Base-by-base conservation (phyloP, 92 coral and sea anemone genomes). In the Siderastrea siderea region DNA sequence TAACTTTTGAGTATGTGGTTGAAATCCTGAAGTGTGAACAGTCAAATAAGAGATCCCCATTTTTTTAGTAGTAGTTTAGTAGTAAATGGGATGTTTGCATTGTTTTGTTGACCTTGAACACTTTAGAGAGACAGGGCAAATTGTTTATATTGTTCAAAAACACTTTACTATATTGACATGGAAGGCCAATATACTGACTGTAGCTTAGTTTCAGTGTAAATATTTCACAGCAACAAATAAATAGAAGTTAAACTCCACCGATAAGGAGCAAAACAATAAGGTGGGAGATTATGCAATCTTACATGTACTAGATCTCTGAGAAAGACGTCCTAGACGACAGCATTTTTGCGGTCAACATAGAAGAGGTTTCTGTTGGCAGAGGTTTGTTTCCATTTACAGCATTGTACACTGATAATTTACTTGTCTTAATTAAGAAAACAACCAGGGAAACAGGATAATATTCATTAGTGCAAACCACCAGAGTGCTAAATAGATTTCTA, bases 171-270 rank as follows among this genome's bases (percentile, higher is more conserved):
- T 17, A 74, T 38, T 50, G 47, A 53, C 10, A 2, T 60, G n/a
- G 7, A 14, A 1, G n/a, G 4, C 9, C 78, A 74, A 51, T 74
- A 74, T 51, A 53, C 78, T 51, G n/a, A 11, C 47, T 52, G 78
- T 17, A 51, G 61, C 78, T 26, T 74, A 52, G 78, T 52, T 17
- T 6, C 3, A 50, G 46, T 51, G 78, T n/a, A 7, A 74, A 50
- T 51, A 74, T 19, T 74, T 57, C 78, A 74, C 62, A 52, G 6
- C 59, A 52, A 74, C 78, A 74, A 47, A 69, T 44, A 3, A 10
- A 71, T 47, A n/a, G 47, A 74, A 50, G 78, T 6, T 11, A 74
- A 1, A 52, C 51, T 26, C 59, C 45, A 74, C 2, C 47, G 75
- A 38, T 6, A 50, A 4, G 6, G 2, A 46, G 47, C 17, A 46